Conservation (phyloP, 2,888 invertebrate species). For the Hemithea aestivaria region DNA sequence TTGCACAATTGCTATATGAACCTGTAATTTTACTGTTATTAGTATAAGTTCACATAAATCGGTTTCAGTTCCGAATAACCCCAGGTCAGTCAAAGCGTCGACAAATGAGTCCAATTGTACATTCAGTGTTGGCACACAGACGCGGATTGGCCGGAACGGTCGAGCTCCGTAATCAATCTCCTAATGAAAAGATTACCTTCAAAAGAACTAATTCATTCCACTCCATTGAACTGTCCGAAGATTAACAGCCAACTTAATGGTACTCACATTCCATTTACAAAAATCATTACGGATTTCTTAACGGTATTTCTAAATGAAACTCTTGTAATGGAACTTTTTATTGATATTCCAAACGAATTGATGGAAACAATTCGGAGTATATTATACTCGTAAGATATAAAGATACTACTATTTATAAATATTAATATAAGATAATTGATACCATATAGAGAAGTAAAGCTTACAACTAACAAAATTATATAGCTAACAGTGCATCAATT, state of each 20-base stretch:
- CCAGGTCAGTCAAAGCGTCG: conserved; percentile 27
- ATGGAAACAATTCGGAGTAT: conserved; percentile 11
- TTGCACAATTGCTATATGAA: too few species aligned
- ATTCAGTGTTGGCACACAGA: conserved; percentile 38
- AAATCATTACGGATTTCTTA: conserved; percentile 15
- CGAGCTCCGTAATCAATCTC: conserved; percentile 40
- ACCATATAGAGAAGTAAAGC: too few species aligned
- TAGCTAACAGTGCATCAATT: too few species aligned
- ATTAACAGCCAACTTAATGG: conserved; percentile 29
- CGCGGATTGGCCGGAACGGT: conserved; percentile 33
- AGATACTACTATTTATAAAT: too few species aligned
- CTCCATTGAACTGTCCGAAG: conserved; percentile 31
- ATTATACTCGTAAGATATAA: too few species aligned
- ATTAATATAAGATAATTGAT: too few species aligned
- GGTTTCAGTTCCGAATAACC: conserved; percentile 11
- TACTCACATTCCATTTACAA: conserved; percentile 16
- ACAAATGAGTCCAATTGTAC: conserved; percentile 41
- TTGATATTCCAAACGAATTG: conserved; percentile 10
- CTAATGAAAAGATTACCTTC: conserved; percentile 38
- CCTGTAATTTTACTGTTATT: too few species aligned
- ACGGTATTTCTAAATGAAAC: conserved; percentile 8
- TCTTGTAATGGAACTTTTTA: conserved; percentile 7
- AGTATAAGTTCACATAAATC: conserved; percentile 25
- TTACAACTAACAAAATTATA: too few species aligned
- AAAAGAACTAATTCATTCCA: conserved; percentile 39